Percentiles rank a stretch among this genome's conserved stretches.
phyloP scores from a whole-genome alignment of 2,888 invertebrate species.

The Hanleya hanleyi region DNA sequence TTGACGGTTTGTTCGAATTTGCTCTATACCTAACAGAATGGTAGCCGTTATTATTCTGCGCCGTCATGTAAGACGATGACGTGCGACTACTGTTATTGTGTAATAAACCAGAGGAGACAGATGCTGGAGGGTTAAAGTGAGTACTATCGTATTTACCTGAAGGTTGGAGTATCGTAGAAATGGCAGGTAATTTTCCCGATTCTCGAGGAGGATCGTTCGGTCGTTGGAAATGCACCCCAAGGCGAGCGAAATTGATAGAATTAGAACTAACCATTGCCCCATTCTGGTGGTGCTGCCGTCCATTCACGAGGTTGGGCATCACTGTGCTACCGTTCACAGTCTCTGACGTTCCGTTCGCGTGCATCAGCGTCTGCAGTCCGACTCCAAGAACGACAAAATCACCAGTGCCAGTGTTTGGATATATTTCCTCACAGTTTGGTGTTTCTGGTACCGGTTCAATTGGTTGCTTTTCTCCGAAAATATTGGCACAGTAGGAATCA shows the following conservation, averaged over 20 bases:
- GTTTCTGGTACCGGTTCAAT: background rate
- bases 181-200: background rate
- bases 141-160: background rate
- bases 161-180: conserved; percentile 1
- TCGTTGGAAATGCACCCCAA: background rate
- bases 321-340: background rate
- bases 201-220: background rate
- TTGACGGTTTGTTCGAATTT: background rate
- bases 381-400: conserved; percentile 72
- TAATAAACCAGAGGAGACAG: background rate
- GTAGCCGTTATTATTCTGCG: background rate
- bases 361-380: conserved; percentile 66
- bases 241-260: background rate
- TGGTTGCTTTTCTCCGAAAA: background rate
- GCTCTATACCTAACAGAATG: background rate
- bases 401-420: conserved; percentile 30
- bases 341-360: conserved; percentile 30
- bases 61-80: background rate
- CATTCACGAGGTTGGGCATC: background rate
- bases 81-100: background rate
- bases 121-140: background rate
- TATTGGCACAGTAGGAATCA: conserved; percentile 12
- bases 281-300: background rate
- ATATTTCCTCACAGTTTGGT: conserved; percentile 14
- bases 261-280: background rate